These are phyloP conservation scores for Mesopsocus fuscifrons DNA, from an alignment of 2,888 invertebrate species.

Conservation along the genomic window DNA sequence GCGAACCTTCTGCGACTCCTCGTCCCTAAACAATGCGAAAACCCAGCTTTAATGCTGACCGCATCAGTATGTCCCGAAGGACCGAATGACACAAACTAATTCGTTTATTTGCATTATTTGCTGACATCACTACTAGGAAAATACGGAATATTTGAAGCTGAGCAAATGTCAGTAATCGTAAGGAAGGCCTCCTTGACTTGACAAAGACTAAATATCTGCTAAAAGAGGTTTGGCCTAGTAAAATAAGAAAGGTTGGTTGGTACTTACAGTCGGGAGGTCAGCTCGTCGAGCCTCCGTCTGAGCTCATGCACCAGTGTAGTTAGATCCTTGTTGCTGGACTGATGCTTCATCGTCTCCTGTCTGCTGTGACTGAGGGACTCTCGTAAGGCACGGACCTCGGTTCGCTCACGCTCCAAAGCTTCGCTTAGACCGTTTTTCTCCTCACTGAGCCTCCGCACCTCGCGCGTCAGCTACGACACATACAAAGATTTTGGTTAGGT, in stretches of 20 bases:
- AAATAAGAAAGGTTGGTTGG: too few relatives aligned
- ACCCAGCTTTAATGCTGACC: too few relatives aligned
- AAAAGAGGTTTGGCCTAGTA: too few relatives aligned
- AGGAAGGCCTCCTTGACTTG: too few relatives aligned
- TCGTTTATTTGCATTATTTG: too few relatives aligned
- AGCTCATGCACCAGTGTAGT: conserved; percentile 38
- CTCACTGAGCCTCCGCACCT: conserved; percentile 28
- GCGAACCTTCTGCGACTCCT: conserved; percentile 27
- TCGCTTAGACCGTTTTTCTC: conserved; percentile 27
- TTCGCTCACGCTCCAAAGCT: conserved; percentile 27
- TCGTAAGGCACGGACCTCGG: conserved; percentile 33
- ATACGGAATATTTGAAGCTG: too few relatives aligned
- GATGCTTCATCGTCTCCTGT: conserved; percentile 39
- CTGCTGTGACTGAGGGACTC: conserved; percentile 33
- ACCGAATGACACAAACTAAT: too few relatives aligned
- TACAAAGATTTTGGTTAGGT: too few relatives aligned
- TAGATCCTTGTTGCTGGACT: conserved; percentile 41
- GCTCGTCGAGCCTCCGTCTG: conserved; percentile 31
- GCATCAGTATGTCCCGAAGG: too few relatives aligned
- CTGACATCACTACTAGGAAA: too few relatives aligned
- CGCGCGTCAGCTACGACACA: conserved; percentile 28
- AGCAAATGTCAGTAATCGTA: too few relatives aligned
- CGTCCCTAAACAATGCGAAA: conserved; percentile 22
- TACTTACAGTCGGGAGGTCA: conserved; percentile 20
- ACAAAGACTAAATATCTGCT: too few relatives aligned